Percentiles rank a stretch among this genome's conserved stretches.
phyloP scores from a whole-genome alignment of 1,140 invertebrate genomes.

The Phymastichus coffea region DNA sequence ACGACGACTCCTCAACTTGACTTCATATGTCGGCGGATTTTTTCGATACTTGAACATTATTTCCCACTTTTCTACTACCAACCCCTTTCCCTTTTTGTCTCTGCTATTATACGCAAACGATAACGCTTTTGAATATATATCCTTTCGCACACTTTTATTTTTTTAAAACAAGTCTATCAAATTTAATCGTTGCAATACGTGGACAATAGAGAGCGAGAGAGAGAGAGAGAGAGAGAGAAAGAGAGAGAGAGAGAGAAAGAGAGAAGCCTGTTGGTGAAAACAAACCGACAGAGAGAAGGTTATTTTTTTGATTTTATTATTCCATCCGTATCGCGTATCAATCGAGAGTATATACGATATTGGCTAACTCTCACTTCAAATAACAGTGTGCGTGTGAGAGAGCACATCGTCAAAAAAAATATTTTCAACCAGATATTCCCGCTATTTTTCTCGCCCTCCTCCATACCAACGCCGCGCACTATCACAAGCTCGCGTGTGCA shows the following conservation, averaged over 20 bases:
- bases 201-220: too few relatives aligned
- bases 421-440: slow-evolving; percentile 26
- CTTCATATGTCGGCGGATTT: background rate
- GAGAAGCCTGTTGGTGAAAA: background rate
- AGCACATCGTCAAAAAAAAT: slow-evolving; percentile 2
- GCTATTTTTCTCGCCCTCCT: slow-evolving; percentile 31
- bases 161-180: too few relatives aligned
- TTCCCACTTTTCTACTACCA: background rate
- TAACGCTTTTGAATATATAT: background rate
- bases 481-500: too few relatives aligned
- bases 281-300: background rate
- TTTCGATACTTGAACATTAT: background rate
- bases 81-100: background rate
- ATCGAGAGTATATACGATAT: slow-evolving; percentile 1
- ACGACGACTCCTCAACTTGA: too few relatives aligned
- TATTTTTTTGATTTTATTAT: background rate
- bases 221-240: too few relatives aligned
- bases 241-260: too few relatives aligned
- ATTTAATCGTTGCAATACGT: too few relatives aligned
- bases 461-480: too few relatives aligned
- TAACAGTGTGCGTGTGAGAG: background rate
- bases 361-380: slow-evolving; percentile 9
- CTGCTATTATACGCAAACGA: too few relatives aligned
- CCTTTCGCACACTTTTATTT: too few relatives aligned
- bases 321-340: slow-evolving; percentile 1